Percentiles rank a stretch among this genome's conserved stretches.
phyloP scores from a whole-genome alignment of 2,888 invertebrate genomes.

The Drosophila kambysellisi region DNA sequence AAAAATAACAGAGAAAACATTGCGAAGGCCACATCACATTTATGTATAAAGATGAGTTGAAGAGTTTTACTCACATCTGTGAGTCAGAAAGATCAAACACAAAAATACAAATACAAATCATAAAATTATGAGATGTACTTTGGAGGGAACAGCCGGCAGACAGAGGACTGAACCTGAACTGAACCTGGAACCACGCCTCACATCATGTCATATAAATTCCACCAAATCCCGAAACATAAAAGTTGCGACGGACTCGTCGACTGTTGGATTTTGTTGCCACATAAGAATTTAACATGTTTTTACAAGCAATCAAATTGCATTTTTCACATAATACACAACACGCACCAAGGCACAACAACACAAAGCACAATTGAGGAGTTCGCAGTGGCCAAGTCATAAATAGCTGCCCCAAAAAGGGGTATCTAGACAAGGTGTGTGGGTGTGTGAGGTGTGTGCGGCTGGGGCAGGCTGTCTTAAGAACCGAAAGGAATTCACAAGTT shows the following conservation, averaged over 20 bases:
- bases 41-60: constrained; percentile 15
- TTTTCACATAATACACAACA: constrained; percentile 80
- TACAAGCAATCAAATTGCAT: constrained; percentile 84
- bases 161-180: constrained; percentile 23
- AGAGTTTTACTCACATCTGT: constrained; percentile 33
- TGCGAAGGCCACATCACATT: constrained; percentile 32
- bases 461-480: neutral
- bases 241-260: constrained; percentile 31
- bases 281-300: constrained; percentile 80
- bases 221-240: constrained; percentile 66
- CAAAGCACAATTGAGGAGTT: constrained; percentile 3
- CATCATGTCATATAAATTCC: constrained; percentile 68
- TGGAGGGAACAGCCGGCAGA: neutral
- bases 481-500: constrained; percentile 59
- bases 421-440: neutral
- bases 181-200: constrained; percentile 49
- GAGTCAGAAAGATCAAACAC: constrained; percentile 52
- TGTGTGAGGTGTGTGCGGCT: neutral
- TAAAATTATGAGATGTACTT: constrained; percentile 43
- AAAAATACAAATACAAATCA: constrained; percentile 45
- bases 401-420: constrained; percentile 23
- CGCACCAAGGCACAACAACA: constrained; percentile 6
- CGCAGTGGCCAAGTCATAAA: constrained; percentile 51
- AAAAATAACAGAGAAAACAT: constrained; percentile 13
- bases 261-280: constrained; percentile 52